Percentiles rank a stretch among this genome's conserved stretches.
phyloP scores from a whole-genome alignment of 2,888 invertebrate genomes.

The Drosophila lacicola region DNA sequence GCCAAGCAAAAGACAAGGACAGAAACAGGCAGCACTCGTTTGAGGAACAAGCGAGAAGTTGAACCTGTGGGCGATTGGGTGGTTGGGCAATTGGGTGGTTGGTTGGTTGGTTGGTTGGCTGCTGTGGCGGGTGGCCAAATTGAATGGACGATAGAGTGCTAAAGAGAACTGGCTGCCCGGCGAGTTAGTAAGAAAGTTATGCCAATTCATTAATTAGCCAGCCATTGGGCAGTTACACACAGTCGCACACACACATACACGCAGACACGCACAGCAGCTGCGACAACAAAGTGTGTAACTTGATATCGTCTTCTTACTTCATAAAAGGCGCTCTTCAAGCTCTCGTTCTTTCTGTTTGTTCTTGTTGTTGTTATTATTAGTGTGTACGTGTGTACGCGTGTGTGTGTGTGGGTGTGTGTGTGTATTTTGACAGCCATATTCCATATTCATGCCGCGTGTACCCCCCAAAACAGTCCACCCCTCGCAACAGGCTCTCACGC shows the following conservation, averaged over 20 bases:
- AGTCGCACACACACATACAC: conserved; percentile 38
- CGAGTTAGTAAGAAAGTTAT: conserved; percentile 73
- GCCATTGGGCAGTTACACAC: conserved; percentile 51
- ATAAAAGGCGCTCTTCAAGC: conserved; percentile 59
- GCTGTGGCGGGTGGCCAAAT: conserved; percentile 28
- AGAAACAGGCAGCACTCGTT: neutral
- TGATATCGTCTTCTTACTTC: conserved; percentile 69
- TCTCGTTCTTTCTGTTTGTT: conserved; percentile 31
- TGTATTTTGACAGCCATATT: conserved; percentile 63
- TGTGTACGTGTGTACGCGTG: conserved; percentile 25
- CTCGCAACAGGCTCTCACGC: neutral
- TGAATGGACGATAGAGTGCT: conserved; percentile 52
- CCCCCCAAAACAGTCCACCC: neutral
- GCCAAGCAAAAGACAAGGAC: conserved; percentile 21
- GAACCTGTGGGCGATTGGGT: neutral
- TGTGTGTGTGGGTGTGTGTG: conserved; percentile 26
- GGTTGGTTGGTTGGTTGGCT: neutral
- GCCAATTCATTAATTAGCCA: conserved; percentile 81
- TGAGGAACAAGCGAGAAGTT: neutral
- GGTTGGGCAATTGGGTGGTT: neutral
- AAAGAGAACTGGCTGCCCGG: conserved; percentile 36
- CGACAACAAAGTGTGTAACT: conserved; percentile 59
- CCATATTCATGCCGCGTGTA: conserved; percentile 76
- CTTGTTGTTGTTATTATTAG: conserved; percentile 27
- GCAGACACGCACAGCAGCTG: conserved; percentile 7